phyloP scores from a whole-genome alignment of 2,113 vertebrate genomes.

The Mola mola region DNA sequence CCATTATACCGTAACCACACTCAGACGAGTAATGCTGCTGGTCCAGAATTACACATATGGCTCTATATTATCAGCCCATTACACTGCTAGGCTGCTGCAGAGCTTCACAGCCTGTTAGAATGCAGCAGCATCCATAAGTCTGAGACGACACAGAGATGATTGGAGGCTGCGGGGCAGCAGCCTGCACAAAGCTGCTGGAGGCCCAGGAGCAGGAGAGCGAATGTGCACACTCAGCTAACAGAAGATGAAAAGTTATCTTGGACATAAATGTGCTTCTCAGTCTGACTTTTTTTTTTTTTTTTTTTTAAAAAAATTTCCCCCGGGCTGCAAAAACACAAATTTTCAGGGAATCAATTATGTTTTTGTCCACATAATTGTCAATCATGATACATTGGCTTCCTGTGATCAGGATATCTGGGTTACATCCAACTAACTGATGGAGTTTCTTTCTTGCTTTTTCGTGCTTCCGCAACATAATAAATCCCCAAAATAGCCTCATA shows the following conservation, averaged over 20 bases:
- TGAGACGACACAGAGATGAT: slow-evolving; percentile 9
- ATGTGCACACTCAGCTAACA: slow-evolving; percentile 43
- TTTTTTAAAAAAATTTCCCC: no score
- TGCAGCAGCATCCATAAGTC: slow-evolving; percentile 14
- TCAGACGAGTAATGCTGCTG: slow-evolving; percentile 6
- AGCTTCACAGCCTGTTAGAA: slow-evolving; percentile 42
- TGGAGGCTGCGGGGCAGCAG: slow-evolving; percentile 9
- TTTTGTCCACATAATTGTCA: slow-evolving; percentile 4
- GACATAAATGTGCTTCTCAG: background rate
- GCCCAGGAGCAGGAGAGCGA: slow-evolving; percentile 24
- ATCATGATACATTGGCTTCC: slow-evolving; percentile 7
- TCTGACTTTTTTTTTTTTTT: background rate
- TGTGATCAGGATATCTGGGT: slow-evolving; percentile 8
- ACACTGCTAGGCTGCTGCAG: slow-evolving; percentile 26
- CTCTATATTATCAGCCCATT: slow-evolving; percentile 46
- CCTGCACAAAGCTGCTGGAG: slow-evolving; percentile 28
- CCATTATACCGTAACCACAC: slow-evolving; percentile 29
- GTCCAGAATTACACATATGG: slow-evolving; percentile 15
- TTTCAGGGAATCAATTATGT: background rate
- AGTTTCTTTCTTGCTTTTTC: no score
- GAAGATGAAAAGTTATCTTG: slow-evolving; percentile 9
- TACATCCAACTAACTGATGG: slow-evolving; percentile 1
- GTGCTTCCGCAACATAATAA: no score
- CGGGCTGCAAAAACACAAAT: background rate
- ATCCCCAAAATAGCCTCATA: slow-evolving; percentile 22